phyloP scores from a whole-genome alignment of 1,140 invertebrate species.

The Drosophila lacertosa region DNA sequence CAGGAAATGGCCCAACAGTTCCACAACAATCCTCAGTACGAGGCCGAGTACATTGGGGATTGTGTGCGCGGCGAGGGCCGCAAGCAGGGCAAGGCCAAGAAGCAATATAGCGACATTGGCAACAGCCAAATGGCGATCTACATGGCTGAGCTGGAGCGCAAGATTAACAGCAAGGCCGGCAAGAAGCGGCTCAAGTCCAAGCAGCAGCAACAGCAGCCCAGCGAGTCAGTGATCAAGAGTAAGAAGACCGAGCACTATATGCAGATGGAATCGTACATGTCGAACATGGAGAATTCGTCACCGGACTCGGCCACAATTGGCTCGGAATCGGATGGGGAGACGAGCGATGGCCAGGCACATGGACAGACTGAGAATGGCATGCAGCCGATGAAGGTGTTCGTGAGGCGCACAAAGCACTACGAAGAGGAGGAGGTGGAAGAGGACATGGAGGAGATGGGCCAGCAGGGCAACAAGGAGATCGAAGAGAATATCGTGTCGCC shows the following conservation, averaged over 20 bases:
- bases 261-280: constrained; percentile 47
- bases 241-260: background rate
- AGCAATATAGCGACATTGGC: constrained; percentile 19
- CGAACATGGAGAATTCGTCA: constrained; percentile 32
- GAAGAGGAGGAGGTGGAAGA: constrained; percentile 14
- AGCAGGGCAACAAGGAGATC: constrained; percentile 3
- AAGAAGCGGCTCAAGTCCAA: constrained; percentile 54
- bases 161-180: constrained; percentile 34
- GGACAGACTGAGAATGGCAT: constrained; percentile 7
- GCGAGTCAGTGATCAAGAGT: background rate
- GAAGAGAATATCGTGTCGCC: constrained; percentile 48
- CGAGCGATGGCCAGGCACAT: constrained; percentile 31
- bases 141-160: constrained; percentile 52
- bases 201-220: background rate
- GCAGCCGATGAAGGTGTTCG: constrained; percentile 60
- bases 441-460: constrained; percentile 13
- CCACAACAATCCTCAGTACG: constrained; percentile 9
- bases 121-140: constrained; percentile 48
- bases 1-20: constrained; percentile 15
- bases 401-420: constrained; percentile 48
- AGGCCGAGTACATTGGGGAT: constrained; percentile 36
- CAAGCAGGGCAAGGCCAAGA: constrained; percentile 19
- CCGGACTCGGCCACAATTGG: constrained; percentile 18
- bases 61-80: background rate
- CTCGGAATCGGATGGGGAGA: constrained; percentile 46